phyloP scores from a whole-genome alignment of 2,797 vertebrate species.

The Bovichtus diacanthus region DNA sequence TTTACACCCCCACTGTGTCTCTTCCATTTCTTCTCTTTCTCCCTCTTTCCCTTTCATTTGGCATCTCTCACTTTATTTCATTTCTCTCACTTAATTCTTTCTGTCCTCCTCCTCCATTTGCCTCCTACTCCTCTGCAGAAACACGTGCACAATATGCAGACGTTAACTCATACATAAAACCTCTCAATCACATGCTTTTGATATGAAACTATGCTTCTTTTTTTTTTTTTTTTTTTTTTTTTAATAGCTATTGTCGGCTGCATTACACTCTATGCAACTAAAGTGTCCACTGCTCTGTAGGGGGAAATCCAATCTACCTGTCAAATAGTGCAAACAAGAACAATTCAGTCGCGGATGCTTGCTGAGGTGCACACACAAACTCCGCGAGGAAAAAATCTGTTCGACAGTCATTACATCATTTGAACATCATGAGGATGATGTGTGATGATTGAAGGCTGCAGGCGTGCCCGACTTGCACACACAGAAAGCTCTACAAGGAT shows the following conservation, averaged over 20 bases:
- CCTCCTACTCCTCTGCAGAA: constrained; percentile 7
- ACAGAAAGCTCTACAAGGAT: constrained; percentile 20
- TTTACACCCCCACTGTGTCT: constrained; percentile 29
- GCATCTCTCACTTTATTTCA: constrained; percentile 23
- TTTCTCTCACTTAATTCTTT: constrained; percentile 8
- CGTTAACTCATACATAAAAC: constrained; percentile 32
- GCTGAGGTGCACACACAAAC: constrained; percentile 4
- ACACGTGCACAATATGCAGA: constrained; percentile 28
- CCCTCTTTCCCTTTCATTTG: constrained; percentile 19
- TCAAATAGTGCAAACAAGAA: constrained; percentile 44
- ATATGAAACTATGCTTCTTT: constrained; percentile 30
- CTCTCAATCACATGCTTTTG: constrained; percentile 38
- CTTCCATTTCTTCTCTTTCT: constrained; percentile 9
- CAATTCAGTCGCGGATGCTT: constrained; percentile 16
- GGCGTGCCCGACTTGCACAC: constrained; percentile 15
- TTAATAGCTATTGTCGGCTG: constrained; percentile 16
- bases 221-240: too few species aligned
- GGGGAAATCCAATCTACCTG: constrained; percentile 34
- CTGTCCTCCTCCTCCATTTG: constrained; percentile 15
- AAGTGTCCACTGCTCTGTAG: constrained; percentile 20
- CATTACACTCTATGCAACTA: constrained; percentile 14
- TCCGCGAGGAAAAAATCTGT: constrained; percentile 10
- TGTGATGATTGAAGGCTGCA: constrained; percentile 32
- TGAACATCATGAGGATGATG: constrained; percentile 43
- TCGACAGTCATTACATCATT: constrained; percentile 42